Percentiles rank a stretch among this genome's conserved stretches.
phyloP scores from a whole-genome alignment of 1,140 invertebrate species.

The Neodiprion virginianus region DNA sequence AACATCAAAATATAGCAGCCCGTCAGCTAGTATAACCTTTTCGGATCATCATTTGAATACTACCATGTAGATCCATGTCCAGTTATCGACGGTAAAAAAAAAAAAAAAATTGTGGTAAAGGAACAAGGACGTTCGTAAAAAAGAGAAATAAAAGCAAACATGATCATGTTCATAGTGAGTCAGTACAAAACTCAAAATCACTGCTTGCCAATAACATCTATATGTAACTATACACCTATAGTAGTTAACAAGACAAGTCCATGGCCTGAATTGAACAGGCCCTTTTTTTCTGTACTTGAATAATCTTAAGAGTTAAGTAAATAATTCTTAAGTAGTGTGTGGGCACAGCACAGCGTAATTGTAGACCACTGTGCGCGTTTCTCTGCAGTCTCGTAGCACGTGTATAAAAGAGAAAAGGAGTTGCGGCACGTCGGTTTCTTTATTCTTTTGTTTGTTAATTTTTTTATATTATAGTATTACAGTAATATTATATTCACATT shows the following conservation, averaged over 20 bases:
- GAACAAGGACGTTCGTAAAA: background rate
- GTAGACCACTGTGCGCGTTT: slow-evolving; percentile 36
- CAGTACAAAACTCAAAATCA: slow-evolving; percentile 40
- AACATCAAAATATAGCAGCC: too few species aligned
- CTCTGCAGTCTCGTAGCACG: slow-evolving; percentile 16
- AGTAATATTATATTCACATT: background rate
- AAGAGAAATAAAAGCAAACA: background rate
- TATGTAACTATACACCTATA: slow-evolving; percentile 55
- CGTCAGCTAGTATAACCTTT: too few species aligned
- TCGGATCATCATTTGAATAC: too few species aligned
- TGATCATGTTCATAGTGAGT: background rate
- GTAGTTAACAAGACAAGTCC: slow-evolving; percentile 58
- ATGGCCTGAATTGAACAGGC: slow-evolving; percentile 36
- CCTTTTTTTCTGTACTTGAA: slow-evolving; percentile 39
- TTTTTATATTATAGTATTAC: background rate
- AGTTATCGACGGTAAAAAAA: too few species aligned
- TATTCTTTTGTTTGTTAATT: background rate
- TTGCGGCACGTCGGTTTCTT: background rate
- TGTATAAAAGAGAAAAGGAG: slow-evolving; percentile 5
- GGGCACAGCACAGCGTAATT: slow-evolving; percentile 29
- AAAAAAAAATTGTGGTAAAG: background rate
- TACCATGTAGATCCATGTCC: too few species aligned
- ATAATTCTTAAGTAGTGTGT: slow-evolving; percentile 1
- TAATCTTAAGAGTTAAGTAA: slow-evolving; percentile 44
- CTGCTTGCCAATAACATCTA: slow-evolving; percentile 47